Base-by-base conservation (phyloP, 2,113 vertebrate species). In the Nipponia nippon region DNA sequence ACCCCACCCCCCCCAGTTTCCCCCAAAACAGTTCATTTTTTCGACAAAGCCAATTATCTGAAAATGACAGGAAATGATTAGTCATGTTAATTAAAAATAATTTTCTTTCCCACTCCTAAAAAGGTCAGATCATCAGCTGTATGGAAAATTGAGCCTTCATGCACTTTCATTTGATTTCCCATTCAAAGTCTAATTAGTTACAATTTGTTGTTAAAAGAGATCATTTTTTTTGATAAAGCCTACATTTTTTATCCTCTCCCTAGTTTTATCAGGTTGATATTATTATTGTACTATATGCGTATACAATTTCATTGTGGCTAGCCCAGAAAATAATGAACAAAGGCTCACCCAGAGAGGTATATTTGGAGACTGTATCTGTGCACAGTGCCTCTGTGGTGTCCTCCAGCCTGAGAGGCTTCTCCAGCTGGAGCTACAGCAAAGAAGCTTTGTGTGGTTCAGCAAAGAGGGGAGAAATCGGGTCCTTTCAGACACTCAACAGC, bases 1-100 rank as follows among this genome's bases (percentile, higher is more conserved):
- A 90, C 83, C 52, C 40, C 13, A 44, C 47, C 26, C 38, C 40
- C 40, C 40, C 40, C 40, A 34, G 11, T 30, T 52, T 59, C 13
- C 32, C 90, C 83, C 34, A 87, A 87, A 93, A 91, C 63, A 96
- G 58, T 66, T 96, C 40, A 58, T 93, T 90, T 94, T 86, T 94
- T 65, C 5, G 1, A 97, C 96, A 96, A 98, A 98, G 92, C 91
- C 95, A 96, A 94, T 97, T 97, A 96, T 95, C 88, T 97, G 79
- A 89, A 92, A 96, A 96, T 95, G 95, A 97, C 73, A 84, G 95
- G 90, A 98, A 98, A 98, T 98, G 93, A 97, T 98, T 97, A 97
- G 97, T 98, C 96, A 97, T 90, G 81, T 97, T 98, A 97, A 98
- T 98, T 98, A 98, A 98, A 98, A 98, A 98, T 97, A 97, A 96